Evolutionary conservation across 64 coral and sea anemone species (phyloP).

Genomic region (Montipora capricornis): DNA sequence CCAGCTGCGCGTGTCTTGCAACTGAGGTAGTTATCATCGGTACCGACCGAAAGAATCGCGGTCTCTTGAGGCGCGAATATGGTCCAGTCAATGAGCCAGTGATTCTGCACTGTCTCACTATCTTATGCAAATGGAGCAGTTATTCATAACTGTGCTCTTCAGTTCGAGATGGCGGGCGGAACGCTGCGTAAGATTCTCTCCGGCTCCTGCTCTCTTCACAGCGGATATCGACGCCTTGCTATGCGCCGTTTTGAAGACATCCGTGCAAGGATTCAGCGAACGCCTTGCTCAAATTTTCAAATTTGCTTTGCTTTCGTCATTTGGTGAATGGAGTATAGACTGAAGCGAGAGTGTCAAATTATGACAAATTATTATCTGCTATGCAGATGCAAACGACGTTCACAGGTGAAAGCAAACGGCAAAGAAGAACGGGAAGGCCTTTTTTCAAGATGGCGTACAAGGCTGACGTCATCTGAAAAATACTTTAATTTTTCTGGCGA

Average conservation of each 20-base stretch:
- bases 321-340: background rate
- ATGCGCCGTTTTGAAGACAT: conserved; percentile 23
- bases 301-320: background rate
- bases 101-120: background rate
- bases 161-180: background rate
- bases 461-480: too few relatives aligned
- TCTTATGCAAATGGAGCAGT: background rate
- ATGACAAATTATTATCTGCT: too few relatives aligned
- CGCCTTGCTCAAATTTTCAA: background rate
- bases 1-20: too few relatives aligned
- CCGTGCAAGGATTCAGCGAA: background rate
- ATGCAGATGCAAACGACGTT: too few relatives aligned
- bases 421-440: too few relatives aligned
- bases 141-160: background rate
- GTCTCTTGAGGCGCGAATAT: too few relatives aligned
- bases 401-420: too few relatives aligned
- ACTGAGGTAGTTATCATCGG: too few relatives aligned
- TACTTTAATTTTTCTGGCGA: too few relatives aligned
- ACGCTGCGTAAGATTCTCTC: background rate
- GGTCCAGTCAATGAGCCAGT: too few relatives aligned
- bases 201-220: conserved; percentile 14
- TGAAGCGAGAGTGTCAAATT: background rate
- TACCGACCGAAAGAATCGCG: too few relatives aligned
- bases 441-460: too few relatives aligned
- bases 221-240: conserved; percentile 34